Evolutionary conservation across 2,888 invertebrate species (phyloP), one percentile per base, ranked within the genome.

Genomic region (Synergus laeviventris): DNA sequence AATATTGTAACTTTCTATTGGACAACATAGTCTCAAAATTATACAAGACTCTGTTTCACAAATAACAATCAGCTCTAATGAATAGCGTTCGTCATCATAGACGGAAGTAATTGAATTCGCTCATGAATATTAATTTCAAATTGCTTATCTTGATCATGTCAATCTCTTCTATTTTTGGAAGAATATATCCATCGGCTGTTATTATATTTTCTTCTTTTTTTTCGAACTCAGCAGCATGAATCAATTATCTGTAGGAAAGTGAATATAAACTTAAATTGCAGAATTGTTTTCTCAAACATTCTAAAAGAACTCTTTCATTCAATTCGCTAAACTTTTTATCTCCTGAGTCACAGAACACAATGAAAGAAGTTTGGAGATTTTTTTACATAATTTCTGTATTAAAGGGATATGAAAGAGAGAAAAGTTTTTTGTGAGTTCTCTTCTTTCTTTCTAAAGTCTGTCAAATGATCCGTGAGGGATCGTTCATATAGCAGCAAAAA

Each of bases 401-500:
- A 39, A 62, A 64, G 2, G 21, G 21, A 70, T n/a, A 70, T 49
- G 31, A 70, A 49, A 36, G 70, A 18, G 31, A 70, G 31, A 70
- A 49, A 9, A 49, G 49, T 7, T 70, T n/a, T 70, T 49, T 31
- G 31, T 70, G 12, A 2, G n/a, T 70, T 31, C n/a, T 31, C 12
- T n/a, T 45, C 45, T 70, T 70, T 36, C 49, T 49, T n/a, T 31
- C 45, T 49, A 16, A 42, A 70, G 70, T 49, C 49, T 70, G 31
- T 70, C n/a, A 70, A 70, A 70, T 70, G 70, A 5, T 70, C 31
- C 31, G 45, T 49, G 45, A 70, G n/a, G 70, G 49, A 70, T 12
- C 45, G 16, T 70, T 49, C 66, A 24, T 49, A 42, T 42, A 49
- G 24, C 49, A 31, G 31, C 45, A 18, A 70, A n/a, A n/a, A 70